phyloP scores from a whole-genome alignment of 1,140 invertebrate species.

The Magallana angulata region DNA sequence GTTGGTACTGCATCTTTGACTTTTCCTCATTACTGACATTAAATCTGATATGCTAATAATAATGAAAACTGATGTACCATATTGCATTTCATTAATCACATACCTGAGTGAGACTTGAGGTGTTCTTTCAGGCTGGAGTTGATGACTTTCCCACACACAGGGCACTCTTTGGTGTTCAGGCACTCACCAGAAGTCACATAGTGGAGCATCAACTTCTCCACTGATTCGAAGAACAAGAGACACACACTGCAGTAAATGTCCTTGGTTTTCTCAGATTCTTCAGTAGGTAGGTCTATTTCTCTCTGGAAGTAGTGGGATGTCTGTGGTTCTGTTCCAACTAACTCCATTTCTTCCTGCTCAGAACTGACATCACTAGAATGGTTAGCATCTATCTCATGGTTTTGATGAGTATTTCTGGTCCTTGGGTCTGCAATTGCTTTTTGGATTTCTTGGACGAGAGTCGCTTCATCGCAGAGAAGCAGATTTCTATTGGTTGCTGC shows the following conservation, averaged over 20 bases:
- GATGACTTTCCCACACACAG: neutral
- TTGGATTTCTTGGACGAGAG: neutral
- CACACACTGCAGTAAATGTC: neutral
- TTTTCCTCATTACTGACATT: too few relatives aligned
- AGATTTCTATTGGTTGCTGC: neutral
- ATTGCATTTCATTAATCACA: neutral
- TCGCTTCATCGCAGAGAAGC: neutral
- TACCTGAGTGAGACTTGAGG: slow-evolving; percentile 26
- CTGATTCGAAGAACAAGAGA: neutral
- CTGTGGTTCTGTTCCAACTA: neutral
- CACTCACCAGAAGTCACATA: neutral
- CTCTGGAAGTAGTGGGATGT: slow-evolving; percentile 5
- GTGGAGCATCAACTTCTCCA: neutral
- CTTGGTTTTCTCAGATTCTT: neutral
- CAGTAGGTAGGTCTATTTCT: neutral
- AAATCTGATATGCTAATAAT: too few relatives aligned
- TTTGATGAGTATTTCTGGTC: neutral
- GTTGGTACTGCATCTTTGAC: too few relatives aligned
- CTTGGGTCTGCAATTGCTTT: neutral
- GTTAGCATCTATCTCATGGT: neutral
- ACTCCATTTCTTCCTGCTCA: neutral
- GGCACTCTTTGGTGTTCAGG: neutral
- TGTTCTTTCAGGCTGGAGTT: slow-evolving; percentile 30
- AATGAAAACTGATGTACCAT: too few relatives aligned
- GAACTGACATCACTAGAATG: neutral